Percentiles rank a stretch among this genome's conserved stretches.
phyloP scores from a whole-genome alignment of 2,113 vertebrate genomes.

The Alethe diademata region DNA sequence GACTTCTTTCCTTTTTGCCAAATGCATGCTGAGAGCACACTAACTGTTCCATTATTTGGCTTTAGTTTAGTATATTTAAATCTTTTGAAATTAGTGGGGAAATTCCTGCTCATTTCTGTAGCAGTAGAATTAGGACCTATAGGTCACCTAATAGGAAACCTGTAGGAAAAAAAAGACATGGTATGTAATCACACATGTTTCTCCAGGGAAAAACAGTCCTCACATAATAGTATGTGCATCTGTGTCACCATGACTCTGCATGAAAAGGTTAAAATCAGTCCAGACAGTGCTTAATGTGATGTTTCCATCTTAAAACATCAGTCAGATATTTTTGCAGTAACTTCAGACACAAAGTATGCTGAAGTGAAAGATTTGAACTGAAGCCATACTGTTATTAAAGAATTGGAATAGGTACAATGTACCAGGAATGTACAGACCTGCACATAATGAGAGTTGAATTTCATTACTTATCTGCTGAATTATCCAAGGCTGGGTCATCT shows the following conservation, averaged over 20 bases:
- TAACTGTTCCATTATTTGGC: not conserved
- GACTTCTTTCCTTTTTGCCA: not conserved
- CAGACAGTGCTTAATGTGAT: fast-evolving
- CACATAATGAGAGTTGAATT: not conserved
- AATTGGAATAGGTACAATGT: not conserved
- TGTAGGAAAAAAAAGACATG: not conserved
- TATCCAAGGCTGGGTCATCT: not conserved
- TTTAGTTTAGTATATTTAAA: not conserved
- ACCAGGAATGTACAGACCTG: not conserved
- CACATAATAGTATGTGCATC: not conserved
- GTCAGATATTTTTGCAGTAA: not conserved
- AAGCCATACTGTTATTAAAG: not conserved
- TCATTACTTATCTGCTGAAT: not conserved
- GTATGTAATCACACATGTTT: not conserved
- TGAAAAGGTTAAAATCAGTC: not conserved
- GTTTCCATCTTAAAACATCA: not conserved
- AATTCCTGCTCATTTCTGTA: not conserved
- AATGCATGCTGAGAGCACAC: not conserved
- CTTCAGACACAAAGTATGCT: not conserved
- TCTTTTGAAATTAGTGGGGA: not conserved
- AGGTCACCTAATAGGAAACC: not conserved
- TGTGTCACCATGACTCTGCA: not conserved
- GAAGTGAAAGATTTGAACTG: not conserved
- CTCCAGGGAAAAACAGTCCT: not conserved
- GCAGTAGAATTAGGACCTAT: not conserved